Evolutionary conservation across 2,797 vertebrate species (phyloP).

Genomic region (Pangasius krempfi): DNA sequence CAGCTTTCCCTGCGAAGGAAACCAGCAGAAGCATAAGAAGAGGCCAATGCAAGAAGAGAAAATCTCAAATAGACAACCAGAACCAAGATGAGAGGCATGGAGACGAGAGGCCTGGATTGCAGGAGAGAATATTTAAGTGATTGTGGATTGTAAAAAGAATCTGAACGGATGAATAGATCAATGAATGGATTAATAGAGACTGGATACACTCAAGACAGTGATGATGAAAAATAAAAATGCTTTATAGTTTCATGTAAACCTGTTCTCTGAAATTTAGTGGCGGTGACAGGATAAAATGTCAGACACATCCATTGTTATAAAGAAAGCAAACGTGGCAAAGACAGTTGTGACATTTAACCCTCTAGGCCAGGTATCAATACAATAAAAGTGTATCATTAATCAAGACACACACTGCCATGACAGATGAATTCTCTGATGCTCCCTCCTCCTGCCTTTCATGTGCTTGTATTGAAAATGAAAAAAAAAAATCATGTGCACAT

Average conservation of each 20-base stretch:
- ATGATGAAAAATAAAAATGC: neutral
- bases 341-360: constrained; percentile 1
- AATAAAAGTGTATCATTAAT: neutral
- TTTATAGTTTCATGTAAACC: neutral
- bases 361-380: neutral
- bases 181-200: neutral
- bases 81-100: neutral
- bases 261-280: neutral
- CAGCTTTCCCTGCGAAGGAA: neutral
- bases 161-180: neutral
- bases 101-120: neutral
- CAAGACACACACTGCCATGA: neutral
- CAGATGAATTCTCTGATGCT: neutral
- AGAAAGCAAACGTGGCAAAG: neutral
- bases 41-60: neutral
- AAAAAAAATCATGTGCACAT: neutral
- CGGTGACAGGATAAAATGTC: neutral
- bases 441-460: neutral
- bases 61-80: neutral
- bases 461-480: neutral
- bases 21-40: neutral
- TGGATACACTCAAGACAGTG: neutral
- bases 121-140: neutral
- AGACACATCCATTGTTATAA: neutral
- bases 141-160: neutral